These are phyloP conservation scores for Nysson spinosus DNA, from an alignment of 2,888 invertebrate genomes.

Conservation along the genomic window DNA sequence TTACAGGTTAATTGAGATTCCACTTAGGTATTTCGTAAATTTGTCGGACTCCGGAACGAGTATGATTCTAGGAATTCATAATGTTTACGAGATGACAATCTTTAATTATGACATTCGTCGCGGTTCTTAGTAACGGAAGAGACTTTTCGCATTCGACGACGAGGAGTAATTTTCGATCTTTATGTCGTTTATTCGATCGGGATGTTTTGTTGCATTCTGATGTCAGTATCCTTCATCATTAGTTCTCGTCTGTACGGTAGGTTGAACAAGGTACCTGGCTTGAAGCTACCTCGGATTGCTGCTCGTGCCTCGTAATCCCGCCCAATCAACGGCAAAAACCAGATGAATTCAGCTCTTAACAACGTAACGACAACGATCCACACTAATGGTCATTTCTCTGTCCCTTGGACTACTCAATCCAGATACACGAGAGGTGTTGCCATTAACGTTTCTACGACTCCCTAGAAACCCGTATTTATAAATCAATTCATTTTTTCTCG, in stretches of 20 bases:
- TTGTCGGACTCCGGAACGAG: neutral
- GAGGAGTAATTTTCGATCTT: conserved; percentile 32
- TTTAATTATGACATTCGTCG: no score
- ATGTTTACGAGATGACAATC: no score
- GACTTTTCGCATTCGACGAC: conserved; percentile 11
- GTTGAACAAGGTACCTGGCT: conserved; percentile 25
- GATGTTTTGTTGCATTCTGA: conserved; percentile 26
- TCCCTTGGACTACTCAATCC: conserved; percentile 15
- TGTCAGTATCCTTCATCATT: conserved; percentile 45
- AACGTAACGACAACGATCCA: conserved; percentile 53
- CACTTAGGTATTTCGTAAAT: neutral
- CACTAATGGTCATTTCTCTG: conserved; percentile 43
- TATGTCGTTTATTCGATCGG: conserved; percentile 28
- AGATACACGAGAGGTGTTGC: conserved; percentile 19
- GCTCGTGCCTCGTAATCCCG: conserved; percentile 36
- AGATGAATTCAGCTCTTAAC: conserved; percentile 53
- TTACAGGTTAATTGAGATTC: neutral
- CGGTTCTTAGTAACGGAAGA: neutral
- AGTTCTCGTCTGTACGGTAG: conserved; percentile 36
- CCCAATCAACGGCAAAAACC: conserved; percentile 47
- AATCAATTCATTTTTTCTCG: conserved; percentile 8
- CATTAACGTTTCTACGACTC: conserved; percentile 12
- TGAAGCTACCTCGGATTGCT: conserved; percentile 16
- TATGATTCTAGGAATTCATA: neutral
- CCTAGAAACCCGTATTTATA: conserved; percentile 3